A percentile compares a stretch with the other conserved stretches of the same genome.
phyloP scores from a whole-genome alignment of 2,113 vertebrate species.

The Micronycteris hirsuta region DNA sequence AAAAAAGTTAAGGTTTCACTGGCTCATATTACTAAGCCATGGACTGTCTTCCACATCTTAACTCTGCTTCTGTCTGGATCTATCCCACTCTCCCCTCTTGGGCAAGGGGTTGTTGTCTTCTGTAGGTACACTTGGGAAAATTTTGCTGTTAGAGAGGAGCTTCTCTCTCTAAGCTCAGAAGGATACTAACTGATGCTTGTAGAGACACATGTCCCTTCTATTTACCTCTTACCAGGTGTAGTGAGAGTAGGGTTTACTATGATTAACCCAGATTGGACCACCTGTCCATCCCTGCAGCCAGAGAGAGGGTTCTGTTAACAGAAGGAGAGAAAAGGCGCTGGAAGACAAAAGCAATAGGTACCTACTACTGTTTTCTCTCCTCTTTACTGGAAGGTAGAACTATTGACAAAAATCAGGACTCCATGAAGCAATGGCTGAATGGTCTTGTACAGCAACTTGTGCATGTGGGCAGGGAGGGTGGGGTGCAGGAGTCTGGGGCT shows the following conservation, averaged over 20 bases:
- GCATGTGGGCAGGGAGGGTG: too few relatives aligned
- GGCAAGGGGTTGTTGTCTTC: background rate
- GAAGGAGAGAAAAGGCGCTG: background rate
- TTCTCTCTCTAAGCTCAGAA: background rate
- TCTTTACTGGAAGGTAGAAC: background rate
- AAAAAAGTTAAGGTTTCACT: background rate
- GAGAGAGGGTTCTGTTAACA: background rate
- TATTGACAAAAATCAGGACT: background rate
- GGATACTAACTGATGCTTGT: background rate
- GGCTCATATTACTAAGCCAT: background rate
- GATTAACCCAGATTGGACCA: background rate
- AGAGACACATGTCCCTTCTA: background rate
- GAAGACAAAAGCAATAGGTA: background rate
- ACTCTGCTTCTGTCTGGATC: background rate
- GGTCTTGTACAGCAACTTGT: background rate
- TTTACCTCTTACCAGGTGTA: background rate
- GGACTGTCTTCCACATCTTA: background rate
- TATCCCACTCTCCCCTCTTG: background rate
- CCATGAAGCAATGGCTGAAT: background rate
- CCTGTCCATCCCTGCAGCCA: background rate
- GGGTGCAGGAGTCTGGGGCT: background rate
- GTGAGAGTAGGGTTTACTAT: background rate
- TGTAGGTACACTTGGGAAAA: background rate
- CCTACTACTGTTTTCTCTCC: background rate
- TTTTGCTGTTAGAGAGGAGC: background rate